A percentile compares a stretch with the other conserved stretches of the same genome.
phyloP scores from a whole-genome alignment of 2,797 vertebrate genomes.

The Enteromius argenteus region DNA sequence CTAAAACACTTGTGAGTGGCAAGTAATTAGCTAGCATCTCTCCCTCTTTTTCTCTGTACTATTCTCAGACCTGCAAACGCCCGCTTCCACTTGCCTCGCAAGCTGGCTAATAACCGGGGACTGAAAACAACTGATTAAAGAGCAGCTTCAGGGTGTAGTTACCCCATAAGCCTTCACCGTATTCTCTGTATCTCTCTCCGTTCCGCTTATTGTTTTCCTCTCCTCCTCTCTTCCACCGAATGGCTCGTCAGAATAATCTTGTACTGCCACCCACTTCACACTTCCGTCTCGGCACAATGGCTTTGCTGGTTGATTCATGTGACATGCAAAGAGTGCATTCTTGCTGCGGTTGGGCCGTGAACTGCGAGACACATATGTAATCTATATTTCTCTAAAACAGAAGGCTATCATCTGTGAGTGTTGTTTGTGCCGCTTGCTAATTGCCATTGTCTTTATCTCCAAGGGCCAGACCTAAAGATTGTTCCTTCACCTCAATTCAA shows the following conservation, averaged over 20 bases:
- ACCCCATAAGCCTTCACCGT: constrained; percentile 22
- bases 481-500: constrained; percentile 48
- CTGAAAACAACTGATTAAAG: constrained; percentile 42
- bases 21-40: constrained; percentile 46
- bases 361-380: constrained; percentile 47
- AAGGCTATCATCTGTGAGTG: constrained; percentile 38
- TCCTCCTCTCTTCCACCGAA: constrained; percentile 56
- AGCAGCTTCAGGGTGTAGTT: constrained; percentile 38
- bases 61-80: constrained; percentile 60
- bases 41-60: constrained; percentile 4
- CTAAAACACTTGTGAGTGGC: constrained; percentile 61
- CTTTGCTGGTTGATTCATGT: constrained; percentile 56
- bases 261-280: constrained; percentile 72
- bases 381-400: constrained; percentile 39
- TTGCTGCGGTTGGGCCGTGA: constrained; percentile 54
- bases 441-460: constrained; percentile 70
- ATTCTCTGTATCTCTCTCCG: constrained; percentile 10
- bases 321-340: constrained; percentile 37
- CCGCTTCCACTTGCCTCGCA: constrained; percentile 65
- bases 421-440: constrained; percentile 60
- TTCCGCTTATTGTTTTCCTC: constrained; percentile 38
- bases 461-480: constrained; percentile 58
- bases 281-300: constrained; percentile 68
- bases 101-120: constrained; percentile 57
- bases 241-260: constrained; percentile 65